Evolutionary conservation across 2,113 vertebrate species (phyloP).

Genomic region (Apaloderma vittatum): DNA sequence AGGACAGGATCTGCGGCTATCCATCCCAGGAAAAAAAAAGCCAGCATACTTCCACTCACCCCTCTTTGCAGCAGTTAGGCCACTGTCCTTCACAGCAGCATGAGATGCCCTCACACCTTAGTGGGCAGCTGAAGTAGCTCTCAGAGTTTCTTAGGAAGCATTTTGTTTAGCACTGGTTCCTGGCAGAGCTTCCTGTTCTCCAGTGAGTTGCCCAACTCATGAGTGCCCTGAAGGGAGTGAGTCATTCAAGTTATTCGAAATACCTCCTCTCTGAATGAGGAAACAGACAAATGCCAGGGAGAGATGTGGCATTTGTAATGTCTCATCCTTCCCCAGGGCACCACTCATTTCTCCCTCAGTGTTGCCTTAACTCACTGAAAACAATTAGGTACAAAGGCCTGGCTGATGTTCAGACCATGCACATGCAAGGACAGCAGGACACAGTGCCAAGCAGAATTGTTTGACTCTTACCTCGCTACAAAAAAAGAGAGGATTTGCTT

Average conservation of each 20-base stretch:
- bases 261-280: background rate
- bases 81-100: background rate
- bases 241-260: background rate
- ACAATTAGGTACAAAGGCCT: background rate
- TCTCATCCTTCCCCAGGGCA: background rate
- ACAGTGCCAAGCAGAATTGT: background rate
- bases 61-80: background rate
- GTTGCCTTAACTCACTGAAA: background rate
- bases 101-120: background rate
- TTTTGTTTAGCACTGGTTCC: background rate
- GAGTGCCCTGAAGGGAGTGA: background rate
- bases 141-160: background rate
- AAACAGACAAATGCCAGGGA: background rate
- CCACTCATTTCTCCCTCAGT: background rate
- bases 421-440: background rate
- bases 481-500: background rate
- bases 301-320: background rate
- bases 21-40: background rate
- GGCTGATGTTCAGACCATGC: background rate
- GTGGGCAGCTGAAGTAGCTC: background rate
- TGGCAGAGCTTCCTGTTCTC: background rate
- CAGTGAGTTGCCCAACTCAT: background rate
- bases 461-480: accelerated
- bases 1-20: background rate
- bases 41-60: background rate